A percentile compares a stretch with the other conserved stretches of the same genome.
Evolutionary conservation across 2,113 vertebrate genomes (phyloP).

Genomic region (Hippocampus zosterae): DNA sequence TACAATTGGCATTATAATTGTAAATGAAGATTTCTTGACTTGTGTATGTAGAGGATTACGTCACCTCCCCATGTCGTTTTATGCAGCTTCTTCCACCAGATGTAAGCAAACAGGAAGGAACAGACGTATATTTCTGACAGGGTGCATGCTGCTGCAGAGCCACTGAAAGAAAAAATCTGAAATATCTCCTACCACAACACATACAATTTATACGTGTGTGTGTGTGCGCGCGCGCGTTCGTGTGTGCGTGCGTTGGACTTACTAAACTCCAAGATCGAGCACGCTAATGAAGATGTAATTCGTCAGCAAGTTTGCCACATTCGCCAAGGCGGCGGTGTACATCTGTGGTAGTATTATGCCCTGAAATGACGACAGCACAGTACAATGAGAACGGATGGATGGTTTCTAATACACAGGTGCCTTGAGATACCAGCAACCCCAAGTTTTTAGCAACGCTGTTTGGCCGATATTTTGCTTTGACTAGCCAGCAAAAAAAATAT

Average conservation of each 20-base stretch:
- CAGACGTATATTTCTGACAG: slow-evolving; percentile 76
- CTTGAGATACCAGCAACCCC: background rate
- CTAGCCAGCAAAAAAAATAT: background rate
- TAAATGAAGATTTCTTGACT: background rate
- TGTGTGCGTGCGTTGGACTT: slow-evolving; percentile 52
- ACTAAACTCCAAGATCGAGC: slow-evolving; percentile 85
- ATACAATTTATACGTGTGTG: background rate
- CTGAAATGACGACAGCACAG: slow-evolving; percentile 58
- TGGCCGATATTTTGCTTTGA: background rate
- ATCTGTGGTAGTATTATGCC: slow-evolving; percentile 84
- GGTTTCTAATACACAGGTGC: background rate
- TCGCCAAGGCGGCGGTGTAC: slow-evolving; percentile 73
- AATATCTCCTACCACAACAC: background rate
- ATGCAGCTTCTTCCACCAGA: slow-evolving; percentile 80
- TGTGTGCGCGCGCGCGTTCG: too few relatives aligned
- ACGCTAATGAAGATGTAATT: slow-evolving; percentile 79
- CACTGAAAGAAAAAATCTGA: slow-evolving; percentile 62
- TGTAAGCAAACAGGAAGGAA: slow-evolving; percentile 73
- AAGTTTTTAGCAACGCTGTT: background rate
- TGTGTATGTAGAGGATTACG: background rate
- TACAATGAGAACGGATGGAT: background rate
- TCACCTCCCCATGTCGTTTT: slow-evolving; percentile 84
- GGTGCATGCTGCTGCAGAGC: slow-evolving; percentile 83
- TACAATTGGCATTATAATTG: background rate
- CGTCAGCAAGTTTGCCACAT: slow-evolving; percentile 78